Percentiles rank a stretch among this genome's conserved stretches.
phyloP scores from a whole-genome alignment of 2,113 vertebrate species.

The Uria lomvia region DNA sequence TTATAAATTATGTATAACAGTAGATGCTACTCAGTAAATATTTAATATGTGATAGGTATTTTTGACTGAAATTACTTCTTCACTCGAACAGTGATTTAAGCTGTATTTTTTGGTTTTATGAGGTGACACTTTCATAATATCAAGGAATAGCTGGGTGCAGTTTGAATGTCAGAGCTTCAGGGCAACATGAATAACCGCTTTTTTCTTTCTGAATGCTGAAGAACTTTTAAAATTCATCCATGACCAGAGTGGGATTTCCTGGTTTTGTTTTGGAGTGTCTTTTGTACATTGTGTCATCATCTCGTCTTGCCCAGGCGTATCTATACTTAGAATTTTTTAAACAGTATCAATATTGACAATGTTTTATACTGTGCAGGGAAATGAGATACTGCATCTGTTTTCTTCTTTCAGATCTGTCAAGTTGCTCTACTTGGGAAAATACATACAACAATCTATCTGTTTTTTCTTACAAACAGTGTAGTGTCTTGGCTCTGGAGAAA shows the following conservation, averaged over 20 bases:
- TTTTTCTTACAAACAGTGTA: neutral
- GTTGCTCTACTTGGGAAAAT: neutral
- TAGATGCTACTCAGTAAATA: constrained; percentile 70
- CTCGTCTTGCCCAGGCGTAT: neutral
- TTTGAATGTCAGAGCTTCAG: constrained; percentile 64
- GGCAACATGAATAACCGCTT: constrained; percentile 50
- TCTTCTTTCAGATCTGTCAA: neutral
- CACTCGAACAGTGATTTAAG: constrained; percentile 65
- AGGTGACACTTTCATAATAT: constrained; percentile 59
- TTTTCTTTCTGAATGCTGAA: neutral
- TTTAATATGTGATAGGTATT: constrained; percentile 64
- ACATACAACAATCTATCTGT: neutral
- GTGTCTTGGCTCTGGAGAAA: neutral
- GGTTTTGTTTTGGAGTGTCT: neutral
- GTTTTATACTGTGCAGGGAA: neutral
- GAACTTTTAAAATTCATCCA: constrained; percentile 3
- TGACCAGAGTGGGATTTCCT: neutral
- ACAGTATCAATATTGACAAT: neutral
- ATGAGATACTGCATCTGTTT: neutral
- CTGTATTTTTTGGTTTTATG: constrained; percentile 57
- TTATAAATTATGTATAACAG: constrained; percentile 57
- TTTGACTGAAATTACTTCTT: constrained; percentile 70
- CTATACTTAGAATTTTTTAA: neutral
- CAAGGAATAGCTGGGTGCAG: constrained; percentile 27
- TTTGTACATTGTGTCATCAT: neutral